These are phyloP conservation scores for Melanerpes formicivorus DNA, from an alignment of 2,113 vertebrate species.

Conservation along the genomic window DNA sequence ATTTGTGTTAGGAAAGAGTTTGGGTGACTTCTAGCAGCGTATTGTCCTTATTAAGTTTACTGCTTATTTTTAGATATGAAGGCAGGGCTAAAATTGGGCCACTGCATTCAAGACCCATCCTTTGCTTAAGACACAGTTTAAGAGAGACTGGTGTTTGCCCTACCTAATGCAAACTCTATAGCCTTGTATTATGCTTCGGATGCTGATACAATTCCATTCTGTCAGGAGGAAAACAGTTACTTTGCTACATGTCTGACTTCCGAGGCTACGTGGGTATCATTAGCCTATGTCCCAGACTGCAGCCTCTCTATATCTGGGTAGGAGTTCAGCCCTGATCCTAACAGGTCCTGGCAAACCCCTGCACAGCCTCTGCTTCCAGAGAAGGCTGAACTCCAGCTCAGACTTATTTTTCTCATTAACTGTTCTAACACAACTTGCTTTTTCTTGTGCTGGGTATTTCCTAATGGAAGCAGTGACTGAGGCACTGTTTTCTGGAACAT, in stretches of 20 bases:
- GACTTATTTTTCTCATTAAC: conserved; percentile 61
- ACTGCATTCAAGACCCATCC: background rate
- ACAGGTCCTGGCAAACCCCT: background rate
- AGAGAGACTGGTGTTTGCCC: background rate
- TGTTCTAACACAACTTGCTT: conserved; percentile 10
- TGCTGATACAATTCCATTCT: background rate
- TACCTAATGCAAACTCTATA: background rate
- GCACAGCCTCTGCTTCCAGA: conserved; percentile 13
- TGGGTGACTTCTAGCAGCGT: conserved; percentile 15
- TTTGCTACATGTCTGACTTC: conserved; percentile 10
- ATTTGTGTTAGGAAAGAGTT: background rate
- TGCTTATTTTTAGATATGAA: conserved; percentile 31
- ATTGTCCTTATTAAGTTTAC: background rate
- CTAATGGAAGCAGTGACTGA: conserved; percentile 18
- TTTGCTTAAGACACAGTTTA: background rate
- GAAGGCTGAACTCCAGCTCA: conserved; percentile 27
- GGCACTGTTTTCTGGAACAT: conserved; percentile 1
- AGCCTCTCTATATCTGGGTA: conserved; percentile 9
- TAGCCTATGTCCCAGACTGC: background rate
- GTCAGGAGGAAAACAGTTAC: background rate
- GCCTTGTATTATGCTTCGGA: background rate
- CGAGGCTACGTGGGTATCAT: background rate
- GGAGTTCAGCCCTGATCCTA: background rate
- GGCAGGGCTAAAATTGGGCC: background rate
- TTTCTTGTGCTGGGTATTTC: background rate